Base-by-base conservation (phyloP, 2,888 invertebrate species). In the Cosmopolites sordidus region DNA sequence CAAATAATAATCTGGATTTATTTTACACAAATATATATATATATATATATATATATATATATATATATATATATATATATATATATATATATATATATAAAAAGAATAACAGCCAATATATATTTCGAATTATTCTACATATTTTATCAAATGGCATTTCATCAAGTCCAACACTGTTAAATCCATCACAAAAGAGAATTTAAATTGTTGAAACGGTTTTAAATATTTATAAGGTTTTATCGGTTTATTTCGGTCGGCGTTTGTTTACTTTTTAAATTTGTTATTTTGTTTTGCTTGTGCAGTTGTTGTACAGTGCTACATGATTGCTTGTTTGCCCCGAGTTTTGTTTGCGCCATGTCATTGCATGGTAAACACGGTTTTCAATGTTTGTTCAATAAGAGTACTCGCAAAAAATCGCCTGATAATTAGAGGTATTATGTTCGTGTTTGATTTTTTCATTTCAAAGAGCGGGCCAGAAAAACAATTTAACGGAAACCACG, bases 191-290 rank as follows among this genome's bases (percentile, higher is more conserved):
- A 39, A 46, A 38, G 27, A 30, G 16, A 38, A 38, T 43, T 49
- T 49, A 49, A 43, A 43, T 48, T 39, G 43, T 49, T 43, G 38
- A 43, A 49, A 43, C 43, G 18, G 38, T 39, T 49, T 49, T 43
- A 44, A 50, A 50, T 50, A 50, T 50, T 50, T 50, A 50, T 50
- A 50, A 30, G 44, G 49, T 50, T 50, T 50, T 50, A 50, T 50
- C 49, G 49, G 49, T 39, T 50, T 50, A 50, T 50, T 50, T 44
- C 39, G 39, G 16, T 38, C 43, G 38, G 27, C 15, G 43, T 50
- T 50, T 50, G 43, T 50, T 50, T 43, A 39, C 49, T 43, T 44
- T 43, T 50, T 43, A 50, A 50, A 50, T 50, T 50, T 50, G 49
- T 43, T 50, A 50, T 50, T 50, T 50, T 39, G 49, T 50, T 50